A percentile compares a stretch with the other conserved stretches of the same genome.
phyloP scores from a whole-genome alignment of 2,888 invertebrate genomes.

The Eucera pruinosa region DNA sequence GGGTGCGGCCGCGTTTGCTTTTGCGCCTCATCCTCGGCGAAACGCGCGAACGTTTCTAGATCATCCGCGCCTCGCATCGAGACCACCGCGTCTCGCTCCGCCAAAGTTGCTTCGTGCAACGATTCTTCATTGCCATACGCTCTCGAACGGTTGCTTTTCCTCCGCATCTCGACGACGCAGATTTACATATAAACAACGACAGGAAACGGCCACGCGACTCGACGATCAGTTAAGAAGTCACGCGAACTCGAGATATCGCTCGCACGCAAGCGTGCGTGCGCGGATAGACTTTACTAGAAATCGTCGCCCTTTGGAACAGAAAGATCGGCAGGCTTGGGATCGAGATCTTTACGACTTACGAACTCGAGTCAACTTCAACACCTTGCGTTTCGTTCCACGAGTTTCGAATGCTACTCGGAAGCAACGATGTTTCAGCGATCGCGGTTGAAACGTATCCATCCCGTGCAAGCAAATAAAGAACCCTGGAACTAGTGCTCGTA shows the following conservation, averaged over 20 bases:
- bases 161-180: slow-evolving; percentile 3
- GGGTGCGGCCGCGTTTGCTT: too few species aligned
- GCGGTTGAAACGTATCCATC: too few species aligned
- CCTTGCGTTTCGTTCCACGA: too few species aligned
- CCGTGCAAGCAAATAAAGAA: too few species aligned
- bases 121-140: slow-evolving; percentile 8
- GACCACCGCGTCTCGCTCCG: neutral
- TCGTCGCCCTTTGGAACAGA: too few species aligned
- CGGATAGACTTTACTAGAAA: slow-evolving; percentile 18
- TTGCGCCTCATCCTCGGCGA: too few species aligned
- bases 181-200: slow-evolving; percentile 28
- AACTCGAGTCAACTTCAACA: too few species aligned
- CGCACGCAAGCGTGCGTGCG: neutral
- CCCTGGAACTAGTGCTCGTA: too few species aligned
- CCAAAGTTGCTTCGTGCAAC: neutral
- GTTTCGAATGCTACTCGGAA: too few species aligned
- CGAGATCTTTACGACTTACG: too few species aligned
- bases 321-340: too few species aligned
- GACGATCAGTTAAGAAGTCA: slow-evolving; percentile 18
- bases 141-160: neutral
- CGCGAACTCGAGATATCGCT: neutral
- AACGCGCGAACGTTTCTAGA: neutral
- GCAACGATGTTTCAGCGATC: too few species aligned
- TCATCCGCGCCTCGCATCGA: neutral
- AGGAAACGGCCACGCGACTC: slow-evolving; percentile 46